A percentile compares a stretch with the other conserved stretches of the same genome.
These are phyloP conservation scores for Hippoglossus stenolepis DNA, from an alignment of 2,113 vertebrate genomes.

Conservation along the genomic window DNA sequence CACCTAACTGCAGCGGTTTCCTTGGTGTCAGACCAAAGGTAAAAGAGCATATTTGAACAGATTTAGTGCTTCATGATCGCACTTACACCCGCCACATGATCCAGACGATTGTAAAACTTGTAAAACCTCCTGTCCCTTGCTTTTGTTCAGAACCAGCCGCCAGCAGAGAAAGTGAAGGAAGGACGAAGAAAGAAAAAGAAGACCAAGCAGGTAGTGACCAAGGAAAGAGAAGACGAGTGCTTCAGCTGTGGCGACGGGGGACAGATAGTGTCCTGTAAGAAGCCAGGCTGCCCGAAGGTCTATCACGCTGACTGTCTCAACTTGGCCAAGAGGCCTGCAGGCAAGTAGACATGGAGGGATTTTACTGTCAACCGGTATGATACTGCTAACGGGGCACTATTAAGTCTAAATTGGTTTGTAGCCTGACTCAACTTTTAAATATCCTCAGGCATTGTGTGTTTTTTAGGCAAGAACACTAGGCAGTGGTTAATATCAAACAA, in stretches of 20 bases:
- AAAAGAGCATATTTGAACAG: neutral
- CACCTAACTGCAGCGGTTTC: slow-evolving; percentile 97
- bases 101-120: neutral
- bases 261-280: slow-evolving; percentile 97
- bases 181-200: slow-evolving; percentile 91
- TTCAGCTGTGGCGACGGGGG: slow-evolving; percentile 97
- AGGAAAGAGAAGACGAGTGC: slow-evolving; percentile 96
- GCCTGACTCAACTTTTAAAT: neutral
- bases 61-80: neutral
- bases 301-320: slow-evolving; percentile 98
- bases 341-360: slow-evolving; percentile 68
- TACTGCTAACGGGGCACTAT: neutral
- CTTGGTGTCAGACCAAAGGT: slow-evolving; percentile 98
- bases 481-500: too few species aligned
- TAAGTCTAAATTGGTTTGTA: neutral
- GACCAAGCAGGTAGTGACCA: slow-evolving; percentile 89
- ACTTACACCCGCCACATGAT: neutral
- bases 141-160: slow-evolving; percentile 88
- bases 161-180: slow-evolving; percentile 89
- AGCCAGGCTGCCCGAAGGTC: slow-evolving; percentile 95
- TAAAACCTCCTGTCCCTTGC: neutral
- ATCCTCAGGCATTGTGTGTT: neutral
- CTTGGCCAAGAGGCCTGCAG: slow-evolving; percentile 95
- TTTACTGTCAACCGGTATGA: neutral
- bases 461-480: neutral